Conservation (phyloP, 2,113 vertebrate genomes). For the Gymnocephalus cernua region DNA sequence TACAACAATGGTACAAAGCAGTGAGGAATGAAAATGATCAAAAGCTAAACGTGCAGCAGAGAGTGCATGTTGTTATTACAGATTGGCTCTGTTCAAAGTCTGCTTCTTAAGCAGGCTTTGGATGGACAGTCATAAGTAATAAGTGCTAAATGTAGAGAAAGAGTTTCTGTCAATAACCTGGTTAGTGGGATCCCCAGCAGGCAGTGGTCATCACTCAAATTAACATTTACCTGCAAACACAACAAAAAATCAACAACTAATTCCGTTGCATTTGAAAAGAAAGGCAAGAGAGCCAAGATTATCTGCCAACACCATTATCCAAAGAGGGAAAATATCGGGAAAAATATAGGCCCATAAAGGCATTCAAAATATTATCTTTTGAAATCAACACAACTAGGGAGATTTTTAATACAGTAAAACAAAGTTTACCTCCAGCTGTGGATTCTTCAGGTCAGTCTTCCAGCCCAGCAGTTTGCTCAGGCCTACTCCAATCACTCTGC, state of each 20-base stretch:
- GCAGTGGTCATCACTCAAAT: slow-evolving; percentile 89
- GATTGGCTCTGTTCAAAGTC: no score
- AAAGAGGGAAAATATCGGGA: not conserved
- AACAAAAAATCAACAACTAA: not conserved
- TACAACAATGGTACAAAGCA: no score
- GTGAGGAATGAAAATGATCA: no score
- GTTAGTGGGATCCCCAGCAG: slow-evolving; percentile 91
- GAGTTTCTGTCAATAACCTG: slow-evolving; percentile 80
- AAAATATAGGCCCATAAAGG: not conserved
- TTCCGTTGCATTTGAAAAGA: not conserved
- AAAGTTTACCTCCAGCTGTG: slow-evolving; percentile 87
- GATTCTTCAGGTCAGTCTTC: slow-evolving; percentile 88
- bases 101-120: no score
- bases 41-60: no score
- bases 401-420: not conserved
- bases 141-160: not conserved
- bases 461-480: slow-evolving; percentile 88
- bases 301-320: not conserved
- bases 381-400: not conserved
- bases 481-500: slow-evolving; percentile 85
- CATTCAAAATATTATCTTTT: not conserved
- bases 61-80: no score
- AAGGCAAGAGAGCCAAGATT: not conserved
- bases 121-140: not conserved
- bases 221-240: slow-evolving; percentile 87